Evolutionary conservation across 2,797 vertebrate species (phyloP).

Genomic region (Chlorospingus flavigularis): DNA sequence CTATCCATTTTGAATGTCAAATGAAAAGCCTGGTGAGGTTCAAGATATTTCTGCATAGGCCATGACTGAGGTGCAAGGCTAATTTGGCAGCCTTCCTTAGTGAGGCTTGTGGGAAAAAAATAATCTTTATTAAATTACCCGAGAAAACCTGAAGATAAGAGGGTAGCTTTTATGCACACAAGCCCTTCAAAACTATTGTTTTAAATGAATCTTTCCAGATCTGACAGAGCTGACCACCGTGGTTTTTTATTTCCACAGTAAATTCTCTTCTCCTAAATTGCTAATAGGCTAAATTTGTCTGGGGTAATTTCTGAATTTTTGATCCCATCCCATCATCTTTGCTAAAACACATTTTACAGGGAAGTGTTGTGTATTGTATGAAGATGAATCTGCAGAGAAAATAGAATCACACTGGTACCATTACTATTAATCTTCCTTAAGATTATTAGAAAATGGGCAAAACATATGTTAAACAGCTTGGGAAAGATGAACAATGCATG

Average conservation of each 20-base stretch:
- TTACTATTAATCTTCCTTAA: not conserved
- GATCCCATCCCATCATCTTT: not conserved
- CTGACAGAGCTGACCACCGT: not conserved
- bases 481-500: not conserved
- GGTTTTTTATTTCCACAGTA: not conserved
- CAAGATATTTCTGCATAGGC: not conserved
- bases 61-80: not conserved
- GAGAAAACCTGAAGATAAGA: not conserved
- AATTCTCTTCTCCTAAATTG: not conserved
- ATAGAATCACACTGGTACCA: not conserved
- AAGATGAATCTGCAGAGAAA: not conserved
- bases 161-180: not conserved
- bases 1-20: not conserved
- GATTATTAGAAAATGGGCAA: not conserved
- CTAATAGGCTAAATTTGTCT: not conserved
- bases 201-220: not conserved
- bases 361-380: not conserved
- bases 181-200: not conserved
- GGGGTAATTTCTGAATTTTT: not conserved
- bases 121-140: not conserved
- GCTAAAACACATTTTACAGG: not conserved
- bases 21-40: not conserved
- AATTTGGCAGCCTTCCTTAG: not conserved
- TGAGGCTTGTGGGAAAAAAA: not conserved
- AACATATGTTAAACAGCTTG: not conserved